phyloP scores from a whole-genome alignment of 1,140 invertebrate genomes.

The Trichogramma pretiosum region DNA sequence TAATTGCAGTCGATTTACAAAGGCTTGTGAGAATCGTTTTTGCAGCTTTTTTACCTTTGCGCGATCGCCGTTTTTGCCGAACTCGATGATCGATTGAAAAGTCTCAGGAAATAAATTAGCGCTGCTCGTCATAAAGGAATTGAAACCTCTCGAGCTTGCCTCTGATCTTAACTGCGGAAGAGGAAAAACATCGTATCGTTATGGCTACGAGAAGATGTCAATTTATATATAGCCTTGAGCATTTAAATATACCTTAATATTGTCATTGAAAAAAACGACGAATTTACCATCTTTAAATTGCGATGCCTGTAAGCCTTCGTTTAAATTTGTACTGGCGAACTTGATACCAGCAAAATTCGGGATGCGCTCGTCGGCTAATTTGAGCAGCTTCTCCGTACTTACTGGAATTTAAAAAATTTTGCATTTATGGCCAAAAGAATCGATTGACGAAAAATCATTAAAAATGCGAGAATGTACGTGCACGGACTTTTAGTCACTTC shows the following conservation, averaged over 20 bases:
- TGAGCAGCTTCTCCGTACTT: conserved; percentile 61
- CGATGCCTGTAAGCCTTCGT: conserved; percentile 53
- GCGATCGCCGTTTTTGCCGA: conserved; percentile 20
- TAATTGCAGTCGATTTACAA: too few relatives aligned
- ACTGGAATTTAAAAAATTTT: conserved; percentile 47
- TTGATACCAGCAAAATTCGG: conserved; percentile 69
- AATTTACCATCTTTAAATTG: conserved; percentile 44
- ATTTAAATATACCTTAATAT: too few relatives aligned
- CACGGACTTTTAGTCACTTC: conserved; percentile 60
- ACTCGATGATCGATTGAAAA: conserved; percentile 36
- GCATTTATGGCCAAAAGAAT: not conserved
- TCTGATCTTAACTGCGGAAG: conserved; percentile 28
- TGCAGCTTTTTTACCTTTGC: conserved; percentile 1
- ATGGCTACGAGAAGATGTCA: too few relatives aligned
- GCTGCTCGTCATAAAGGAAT: conserved; percentile 57
- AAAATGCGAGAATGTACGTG: not conserved
- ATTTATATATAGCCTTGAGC: too few relatives aligned
- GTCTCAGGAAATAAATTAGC: conserved; percentile 52
- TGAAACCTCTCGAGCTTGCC: conserved; percentile 54
- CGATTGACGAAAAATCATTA: too few relatives aligned
- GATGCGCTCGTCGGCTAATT: conserved; percentile 49
- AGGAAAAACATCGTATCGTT: too few relatives aligned
- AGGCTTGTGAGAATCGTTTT: not conserved
- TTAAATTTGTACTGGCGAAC: conserved; percentile 58
- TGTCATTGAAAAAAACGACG: conserved; percentile 51